Evolutionary conservation across 2,113 vertebrate genomes (phyloP), one percentile per base, ranked within the genome.

Genomic region (Pomatorhinus ruficollis): DNA sequence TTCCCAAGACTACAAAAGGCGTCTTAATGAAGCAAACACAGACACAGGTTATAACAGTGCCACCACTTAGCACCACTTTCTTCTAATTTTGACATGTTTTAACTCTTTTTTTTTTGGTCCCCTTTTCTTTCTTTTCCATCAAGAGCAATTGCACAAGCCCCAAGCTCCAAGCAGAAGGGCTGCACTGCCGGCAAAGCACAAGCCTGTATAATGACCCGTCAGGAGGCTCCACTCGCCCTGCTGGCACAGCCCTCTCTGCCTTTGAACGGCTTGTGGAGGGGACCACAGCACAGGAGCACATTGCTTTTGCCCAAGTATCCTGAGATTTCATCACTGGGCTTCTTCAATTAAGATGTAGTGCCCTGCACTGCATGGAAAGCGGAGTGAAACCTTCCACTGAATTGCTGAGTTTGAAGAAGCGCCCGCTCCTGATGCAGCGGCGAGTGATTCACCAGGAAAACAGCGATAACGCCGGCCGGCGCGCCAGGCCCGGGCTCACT

Each of bases 131-230:
- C 11, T 69, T 77, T 90, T 31, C 53, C 25, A 23, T 23, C 19
- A 69, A 42, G 6, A 33, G 25, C 25, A 68, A 21, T 12, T 33
- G 22, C 31, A 47, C 9, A 76, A 35, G 4, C 8, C 15, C 9
- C 17, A 30, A 8, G 65, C 44, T 30, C 30, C n/a, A 47, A 31
- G 81, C 16, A 45, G 45, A n/a, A 71, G n/a, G 39, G 50, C 74
- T 63, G 35, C 35, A 1, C 42, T 37, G 61, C 8, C 0, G 2
- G 44, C 57, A 82, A 20, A 61, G 57, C 49, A 25, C 15, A 22
- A 1, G 30, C 9, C 31, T 12, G 19, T 13, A 6, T 1, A 6
- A 28, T 1, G 17, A 31, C 5, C 1, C 1, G 3, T 13, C 47
- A 52, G 52, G 24, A 59, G 42, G 74, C 63, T 85, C 35, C 1